Evolutionary conservation across 2,797 vertebrate genomes (phyloP), one percentile per base, ranked within the genome.

Genomic region (Gymnocypris eckloni): DNA sequence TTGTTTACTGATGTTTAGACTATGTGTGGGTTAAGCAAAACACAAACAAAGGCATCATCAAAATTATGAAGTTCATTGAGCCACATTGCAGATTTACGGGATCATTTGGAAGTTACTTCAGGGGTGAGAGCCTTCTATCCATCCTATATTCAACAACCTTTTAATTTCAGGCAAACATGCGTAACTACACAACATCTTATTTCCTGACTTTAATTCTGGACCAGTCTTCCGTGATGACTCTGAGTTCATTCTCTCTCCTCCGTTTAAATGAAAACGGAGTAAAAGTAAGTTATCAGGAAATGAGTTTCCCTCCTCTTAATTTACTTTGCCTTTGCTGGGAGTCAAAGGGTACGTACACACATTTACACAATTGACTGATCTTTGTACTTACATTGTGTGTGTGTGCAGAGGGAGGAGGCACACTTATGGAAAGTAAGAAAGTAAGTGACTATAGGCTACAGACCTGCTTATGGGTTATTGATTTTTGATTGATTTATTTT

Each of bases 211-310:
- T 25, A 71, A 69, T 67, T 73, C 78, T 37, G 56, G 86, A 71
- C 67, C 67, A 37, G 28, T 71, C 72, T 43, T 54, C 54, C 43
- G 50, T 66, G 48, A 81, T 83, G 25, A 33, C 71, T 70, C 28
- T 15, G 56, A 54, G 66, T 54, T 28, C 59, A 66, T 78, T 79
- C 28, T 39, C 79, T 87, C 33, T 84, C 20, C 83, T 84, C 25
- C 8, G 2, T 39, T 88, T 77, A 82, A 79, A 59, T 56, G 52
- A 52, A 88, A n/a, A n/a, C n/a, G n/a, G n/a, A n/a, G n/a, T n/a
- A n/a, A n/a, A n/a, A n/a, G 81, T 39, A 87, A 75, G 67, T 87
- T 61, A 85, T 87, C 89, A 89, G 90, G 88, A 91, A 91, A 91
- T 89, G 3, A 86, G 81, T 87, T 91, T 89, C 86, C 67, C 61